These are phyloP conservation scores for Rhea pennata DNA, from an alignment of 2,113 vertebrate species.

Conservation along the genomic window DNA sequence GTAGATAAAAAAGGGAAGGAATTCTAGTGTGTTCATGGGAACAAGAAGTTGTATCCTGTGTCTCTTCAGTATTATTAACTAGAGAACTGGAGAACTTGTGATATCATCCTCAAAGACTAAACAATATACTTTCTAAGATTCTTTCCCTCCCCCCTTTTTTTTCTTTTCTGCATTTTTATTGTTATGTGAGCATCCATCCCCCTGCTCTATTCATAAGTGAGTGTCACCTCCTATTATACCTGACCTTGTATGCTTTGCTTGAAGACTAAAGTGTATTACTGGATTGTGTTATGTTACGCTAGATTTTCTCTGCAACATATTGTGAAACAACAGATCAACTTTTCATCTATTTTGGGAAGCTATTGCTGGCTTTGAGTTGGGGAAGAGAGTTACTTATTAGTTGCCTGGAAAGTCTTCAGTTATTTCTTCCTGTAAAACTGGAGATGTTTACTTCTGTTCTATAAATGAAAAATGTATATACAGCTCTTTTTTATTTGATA, in stretches of 20 bases:
- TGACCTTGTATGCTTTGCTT: neutral
- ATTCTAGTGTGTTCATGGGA: neutral
- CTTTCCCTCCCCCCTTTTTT: neutral
- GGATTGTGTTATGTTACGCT: neutral
- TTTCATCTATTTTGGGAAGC: neutral
- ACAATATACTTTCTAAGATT: neutral
- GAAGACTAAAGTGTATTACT: neutral
- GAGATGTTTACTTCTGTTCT: neutral
- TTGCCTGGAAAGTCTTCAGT: neutral
- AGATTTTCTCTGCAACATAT: neutral
- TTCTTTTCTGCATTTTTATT: neutral
- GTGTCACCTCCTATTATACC: neutral
- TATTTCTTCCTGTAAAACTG: neutral
- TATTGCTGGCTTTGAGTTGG: neutral
- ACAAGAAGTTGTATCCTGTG: neutral
- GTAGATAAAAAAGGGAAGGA: neutral
- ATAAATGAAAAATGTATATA: neutral
- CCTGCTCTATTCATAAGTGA: neutral
- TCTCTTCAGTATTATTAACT: neutral
- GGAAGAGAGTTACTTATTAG: neutral
- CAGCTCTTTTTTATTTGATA: neutral
- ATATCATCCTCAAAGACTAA: neutral
- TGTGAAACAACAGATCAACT: neutral
- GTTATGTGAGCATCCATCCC: neutral
- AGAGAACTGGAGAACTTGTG: neutral